Conservation (phyloP, 2,888 invertebrate species). For the Chymomyza caudatula region DNA sequence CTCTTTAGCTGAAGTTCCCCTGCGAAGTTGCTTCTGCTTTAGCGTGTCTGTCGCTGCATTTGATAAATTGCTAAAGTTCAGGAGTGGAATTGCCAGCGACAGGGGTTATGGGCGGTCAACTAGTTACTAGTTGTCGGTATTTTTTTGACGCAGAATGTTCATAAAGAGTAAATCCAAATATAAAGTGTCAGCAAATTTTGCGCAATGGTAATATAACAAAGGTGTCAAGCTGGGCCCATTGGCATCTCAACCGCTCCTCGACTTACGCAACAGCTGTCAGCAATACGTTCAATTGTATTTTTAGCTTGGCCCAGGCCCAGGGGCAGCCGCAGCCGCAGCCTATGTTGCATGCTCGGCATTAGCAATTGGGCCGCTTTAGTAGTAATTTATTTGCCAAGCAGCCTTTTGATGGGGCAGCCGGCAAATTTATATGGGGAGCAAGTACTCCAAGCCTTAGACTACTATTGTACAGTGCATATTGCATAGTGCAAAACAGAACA, state of each 20-base stretch:
- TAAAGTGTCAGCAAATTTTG: background rate
- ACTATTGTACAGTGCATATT: background rate
- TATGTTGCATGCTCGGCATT: conserved; percentile 9
- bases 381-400: conserved; percentile 46
- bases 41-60: conserved; percentile 32
- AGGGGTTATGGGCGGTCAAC: conserved; percentile 30
- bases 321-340: background rate
- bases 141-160: background rate
- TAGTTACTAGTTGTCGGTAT: conserved; percentile 16
- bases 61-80: conserved; percentile 62
- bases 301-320: conserved; percentile 28
- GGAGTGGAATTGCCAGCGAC: conserved; percentile 32
- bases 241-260: conserved; percentile 21
- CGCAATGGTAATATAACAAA: background rate
- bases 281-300: conserved; percentile 47
- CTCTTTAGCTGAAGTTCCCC: conserved; percentile 46
- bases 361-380: conserved; percentile 34
- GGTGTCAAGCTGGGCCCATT: background rate
- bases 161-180: background rate
- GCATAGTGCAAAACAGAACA: conserved; percentile 4
- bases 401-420: conserved; percentile 33
- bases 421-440: background rate
- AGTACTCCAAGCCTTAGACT: too few relatives aligned
- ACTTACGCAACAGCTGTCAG: conserved; percentile 51
- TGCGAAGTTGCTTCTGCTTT: conserved; percentile 14